A percentile compares a stretch with the other conserved stretches of the same genome.
phyloP scores from a whole-genome alignment of 2,113 vertebrate species.

The Rousettus leschenaultii region DNA sequence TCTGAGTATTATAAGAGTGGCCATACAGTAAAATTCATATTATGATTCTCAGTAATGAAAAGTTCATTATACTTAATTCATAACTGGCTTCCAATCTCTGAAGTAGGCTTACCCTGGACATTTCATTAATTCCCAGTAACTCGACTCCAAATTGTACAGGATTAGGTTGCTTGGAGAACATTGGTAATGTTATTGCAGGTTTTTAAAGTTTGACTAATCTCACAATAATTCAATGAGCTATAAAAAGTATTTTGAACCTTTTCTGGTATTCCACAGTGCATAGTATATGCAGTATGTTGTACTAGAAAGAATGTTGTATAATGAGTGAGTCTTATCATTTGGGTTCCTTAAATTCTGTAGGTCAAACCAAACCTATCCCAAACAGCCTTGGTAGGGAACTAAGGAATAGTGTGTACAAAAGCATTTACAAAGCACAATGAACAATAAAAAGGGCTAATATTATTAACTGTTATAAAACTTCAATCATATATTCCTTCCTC shows the following conservation, averaged over 20 bases:
- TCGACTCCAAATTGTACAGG: not conserved
- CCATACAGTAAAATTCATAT: not conserved
- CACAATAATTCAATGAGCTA: not conserved
- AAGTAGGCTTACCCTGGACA: not conserved
- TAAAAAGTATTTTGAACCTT: not conserved
- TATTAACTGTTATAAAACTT: not conserved
- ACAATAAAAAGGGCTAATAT: not conserved
- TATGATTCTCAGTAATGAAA: not conserved
- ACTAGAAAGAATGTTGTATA: not conserved
- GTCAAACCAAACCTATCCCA: not conserved
- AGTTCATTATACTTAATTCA: not conserved
- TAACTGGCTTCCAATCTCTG: not conserved
- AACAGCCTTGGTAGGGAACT: not conserved
- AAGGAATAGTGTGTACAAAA: not conserved
- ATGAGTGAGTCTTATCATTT: not conserved
- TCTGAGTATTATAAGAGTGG: not conserved
- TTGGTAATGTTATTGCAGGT: not conserved
- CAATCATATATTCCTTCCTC: not conserved
- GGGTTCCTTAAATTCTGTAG: not conserved
- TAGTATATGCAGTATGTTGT: not conserved
- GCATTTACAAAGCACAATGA: not conserved
- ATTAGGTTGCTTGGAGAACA: not conserved
- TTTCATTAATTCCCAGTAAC: not conserved
- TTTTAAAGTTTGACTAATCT: not conserved
- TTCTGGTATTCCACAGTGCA: not conserved